Base-by-base conservation (phyloP, 2,113 vertebrate genomes). In the Butorides virescens region DNA sequence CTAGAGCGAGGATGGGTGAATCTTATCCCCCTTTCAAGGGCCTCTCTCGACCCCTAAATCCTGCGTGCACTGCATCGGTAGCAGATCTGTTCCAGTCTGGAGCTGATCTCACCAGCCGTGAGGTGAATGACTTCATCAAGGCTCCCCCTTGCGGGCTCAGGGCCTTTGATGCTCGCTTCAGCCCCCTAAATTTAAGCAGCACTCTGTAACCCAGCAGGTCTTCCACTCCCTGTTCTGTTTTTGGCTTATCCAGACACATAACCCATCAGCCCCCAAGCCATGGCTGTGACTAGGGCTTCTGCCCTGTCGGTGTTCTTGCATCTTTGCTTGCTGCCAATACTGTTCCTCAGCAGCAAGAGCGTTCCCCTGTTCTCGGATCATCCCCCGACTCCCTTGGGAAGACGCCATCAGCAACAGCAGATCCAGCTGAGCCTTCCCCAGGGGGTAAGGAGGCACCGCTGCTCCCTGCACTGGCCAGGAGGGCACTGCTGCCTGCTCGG, bases 61-160 rank as follows among this genome's bases (percentile, higher is more conserved):
- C 62, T 0, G 0, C 90, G 29, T 4, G 7, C 77, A 7, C 37
- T 2, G 30, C 21, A 62, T 17, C 7, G 4, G 42, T 14, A 21
- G 13, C 2, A 0, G 49, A 66, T 70, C 42, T 82, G 16, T 70
- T 61, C 58, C 91, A 62, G 37, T 6, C 46, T 36, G 77, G 59
- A 85, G 55, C 71, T 86, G 84, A 92, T 70, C 39, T 91, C 79
- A 88, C 13, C 91, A 83, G 59, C 2, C 1, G 4, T 7, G 61
- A 22, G 13, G 63, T 4, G 29, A 85, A 94, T 68, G 9, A 82
- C 70, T 92, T 86, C 80, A 92, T 18, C 15, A 2, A 82, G 70
- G 77, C 84, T 94, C 80, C 87, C 86, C 32, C 92, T 96, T 46
- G 81, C 1, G 23, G 74, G 50, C 72, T 82, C 1, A 0, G 10